Percentiles rank a stretch among this genome's conserved stretches.
Evolutionary conservation across 2,113 vertebrate genomes (phyloP).

Genomic region (Colius striatus): DNA sequence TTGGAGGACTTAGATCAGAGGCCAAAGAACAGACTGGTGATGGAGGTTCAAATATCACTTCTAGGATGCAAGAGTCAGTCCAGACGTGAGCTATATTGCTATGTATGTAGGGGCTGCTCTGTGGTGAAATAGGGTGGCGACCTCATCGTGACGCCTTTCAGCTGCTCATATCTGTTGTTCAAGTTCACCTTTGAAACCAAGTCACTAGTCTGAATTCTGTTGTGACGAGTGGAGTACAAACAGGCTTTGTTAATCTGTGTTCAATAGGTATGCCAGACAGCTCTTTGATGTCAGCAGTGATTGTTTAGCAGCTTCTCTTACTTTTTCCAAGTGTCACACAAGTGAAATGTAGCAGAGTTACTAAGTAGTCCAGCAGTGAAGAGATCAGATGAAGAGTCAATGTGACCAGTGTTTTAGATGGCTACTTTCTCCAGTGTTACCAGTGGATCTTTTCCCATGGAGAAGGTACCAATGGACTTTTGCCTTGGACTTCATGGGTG

Average conservation of each 20-base stretch:
- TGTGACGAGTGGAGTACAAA: constrained; percentile 22
- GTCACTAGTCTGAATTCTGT: neutral
- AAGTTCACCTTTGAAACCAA: constrained; percentile 49
- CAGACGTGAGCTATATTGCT: neutral
- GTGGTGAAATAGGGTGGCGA: neutral
- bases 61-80: neutral
- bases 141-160: neutral
- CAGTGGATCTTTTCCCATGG: neutral
- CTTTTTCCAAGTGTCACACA: neutral
- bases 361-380: neutral
- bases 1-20: neutral
- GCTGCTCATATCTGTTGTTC: neutral
- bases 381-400: neutral
- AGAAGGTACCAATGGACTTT: neutral
- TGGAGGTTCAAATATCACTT: neutral
- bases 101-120: neutral
- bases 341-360: neutral
- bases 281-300: neutral
- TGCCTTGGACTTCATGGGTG: neutral
- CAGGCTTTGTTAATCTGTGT: neutral
- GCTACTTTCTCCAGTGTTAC: neutral
- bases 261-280: neutral
- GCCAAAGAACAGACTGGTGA: neutral
- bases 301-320: neutral
- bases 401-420: neutral